These are phyloP conservation scores for Origma solitaria DNA, from an alignment of 2,113 vertebrate species.

Conservation along the genomic window DNA sequence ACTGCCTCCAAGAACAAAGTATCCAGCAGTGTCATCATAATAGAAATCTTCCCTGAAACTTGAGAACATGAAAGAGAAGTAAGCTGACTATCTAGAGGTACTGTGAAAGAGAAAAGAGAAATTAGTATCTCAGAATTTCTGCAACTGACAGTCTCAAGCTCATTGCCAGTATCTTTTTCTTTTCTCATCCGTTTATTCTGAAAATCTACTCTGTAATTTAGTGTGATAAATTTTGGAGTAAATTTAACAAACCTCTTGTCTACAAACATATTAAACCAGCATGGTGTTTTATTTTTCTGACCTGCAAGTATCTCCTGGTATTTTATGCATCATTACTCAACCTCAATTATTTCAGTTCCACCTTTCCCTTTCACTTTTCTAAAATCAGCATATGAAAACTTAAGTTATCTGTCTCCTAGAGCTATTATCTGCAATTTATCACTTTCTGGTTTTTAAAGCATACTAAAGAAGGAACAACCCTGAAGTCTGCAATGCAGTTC, in stretches of 20 bases:
- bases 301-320: background rate
- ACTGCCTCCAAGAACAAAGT: conserved; percentile 87
- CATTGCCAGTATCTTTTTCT: background rate
- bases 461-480: background rate
- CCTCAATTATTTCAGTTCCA: background rate
- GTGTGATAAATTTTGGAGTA: background rate
- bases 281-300: background rate
- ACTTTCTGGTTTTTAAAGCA: background rate
- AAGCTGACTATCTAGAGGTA: background rate
- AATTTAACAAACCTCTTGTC: background rate
- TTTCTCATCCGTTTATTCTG: background rate
- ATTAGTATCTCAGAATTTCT: background rate
- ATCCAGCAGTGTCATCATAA: conserved; percentile 86
- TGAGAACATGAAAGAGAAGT: conserved; percentile 34
- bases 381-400: background rate
- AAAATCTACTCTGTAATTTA: background rate
- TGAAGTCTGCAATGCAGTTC: background rate
- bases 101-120: background rate
- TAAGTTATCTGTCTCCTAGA: background rate
- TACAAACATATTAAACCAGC: background rate
- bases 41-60: conserved; percentile 80
- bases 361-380: background rate
- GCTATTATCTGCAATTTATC: background rate
- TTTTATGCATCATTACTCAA: background rate
- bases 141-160: background rate